Evolutionary conservation across 2,113 vertebrate genomes (phyloP).

Genomic region (Leucopternis melanops): DNA sequence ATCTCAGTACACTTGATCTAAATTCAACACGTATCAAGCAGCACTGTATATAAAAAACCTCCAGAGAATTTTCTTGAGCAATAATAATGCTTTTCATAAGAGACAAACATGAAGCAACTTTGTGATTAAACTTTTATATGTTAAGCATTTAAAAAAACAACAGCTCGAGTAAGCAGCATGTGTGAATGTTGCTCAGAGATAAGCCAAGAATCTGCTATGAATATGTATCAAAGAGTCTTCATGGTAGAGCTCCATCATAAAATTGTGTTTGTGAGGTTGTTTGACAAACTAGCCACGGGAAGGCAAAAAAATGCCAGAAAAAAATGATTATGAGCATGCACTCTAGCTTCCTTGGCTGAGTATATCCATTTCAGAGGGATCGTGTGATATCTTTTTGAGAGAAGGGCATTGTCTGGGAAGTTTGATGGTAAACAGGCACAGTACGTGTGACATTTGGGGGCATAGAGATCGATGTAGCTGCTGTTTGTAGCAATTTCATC

Average conservation of each 20-base stretch:
- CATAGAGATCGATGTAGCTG: neutral
- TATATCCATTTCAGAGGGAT: neutral
- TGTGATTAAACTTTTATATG: conserved; percentile 36
- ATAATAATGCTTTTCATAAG: neutral
- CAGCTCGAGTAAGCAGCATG: neutral
- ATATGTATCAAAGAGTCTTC: conserved; percentile 24
- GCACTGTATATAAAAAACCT: neutral
- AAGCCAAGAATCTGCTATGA: conserved; percentile 33
- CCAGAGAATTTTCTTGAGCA: neutral
- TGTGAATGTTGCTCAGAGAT: conserved; percentile 49
- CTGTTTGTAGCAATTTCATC: neutral
- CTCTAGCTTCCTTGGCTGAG: neutral
- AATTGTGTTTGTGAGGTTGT: neutral
- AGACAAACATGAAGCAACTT: conserved; percentile 18
- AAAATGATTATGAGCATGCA: neutral
- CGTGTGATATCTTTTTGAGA: neutral
- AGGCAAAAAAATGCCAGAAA: neutral
- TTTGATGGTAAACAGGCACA: neutral
- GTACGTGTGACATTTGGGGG: neutral
- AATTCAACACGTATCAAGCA: neutral
- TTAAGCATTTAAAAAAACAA: neutral
- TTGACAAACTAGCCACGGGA: neutral
- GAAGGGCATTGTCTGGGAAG: neutral
- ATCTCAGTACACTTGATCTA: neutral
- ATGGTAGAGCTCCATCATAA: neutral